A percentile compares a stretch with the other conserved stretches of the same genome.
phyloP scores from a whole-genome alignment of 2,797 vertebrate genomes.

The Lepus townsendii region DNA sequence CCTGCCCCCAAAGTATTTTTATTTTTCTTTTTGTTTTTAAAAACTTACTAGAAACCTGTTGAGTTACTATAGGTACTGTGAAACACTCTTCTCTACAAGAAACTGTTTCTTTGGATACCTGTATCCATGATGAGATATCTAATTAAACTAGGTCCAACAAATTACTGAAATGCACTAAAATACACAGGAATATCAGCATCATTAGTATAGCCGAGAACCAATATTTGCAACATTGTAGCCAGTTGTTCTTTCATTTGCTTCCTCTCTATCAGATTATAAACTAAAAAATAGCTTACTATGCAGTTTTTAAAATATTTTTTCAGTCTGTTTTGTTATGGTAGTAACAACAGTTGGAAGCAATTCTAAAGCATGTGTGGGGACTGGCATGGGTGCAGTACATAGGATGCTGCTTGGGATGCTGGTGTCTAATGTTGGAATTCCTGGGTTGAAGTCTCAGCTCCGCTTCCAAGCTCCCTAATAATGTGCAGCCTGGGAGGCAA shows the following conservation, averaged over 20 bases:
- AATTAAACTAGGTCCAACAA: not conserved
- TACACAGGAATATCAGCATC: not conserved
- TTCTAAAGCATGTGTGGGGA: no score
- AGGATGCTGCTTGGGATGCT: no score
- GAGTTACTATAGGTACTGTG: constrained; percentile 12
- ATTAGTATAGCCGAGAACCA: not conserved
- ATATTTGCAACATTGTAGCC: not conserved
- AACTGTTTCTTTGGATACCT: constrained; percentile 7
- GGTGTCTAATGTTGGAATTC: no score
- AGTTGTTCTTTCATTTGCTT: not conserved
- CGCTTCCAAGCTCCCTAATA: no score
- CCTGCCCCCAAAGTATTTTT: not conserved
- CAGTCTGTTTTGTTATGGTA: not conserved
- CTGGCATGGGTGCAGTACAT: no score
- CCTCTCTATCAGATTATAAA: not conserved
- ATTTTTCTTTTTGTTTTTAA: not conserved
- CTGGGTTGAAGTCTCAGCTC: no score
- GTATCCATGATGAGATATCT: not conserved
- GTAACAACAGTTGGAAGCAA: not conserved
- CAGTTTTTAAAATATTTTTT: constrained; percentile 19
- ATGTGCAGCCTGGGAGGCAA: no score
- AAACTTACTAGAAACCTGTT: not conserved
- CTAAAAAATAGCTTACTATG: not conserved
- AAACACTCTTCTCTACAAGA: not conserved
- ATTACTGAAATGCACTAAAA: not conserved